phyloP scores from a whole-genome alignment of 2,888 invertebrate species.

The Melanchra persicariae region DNA sequence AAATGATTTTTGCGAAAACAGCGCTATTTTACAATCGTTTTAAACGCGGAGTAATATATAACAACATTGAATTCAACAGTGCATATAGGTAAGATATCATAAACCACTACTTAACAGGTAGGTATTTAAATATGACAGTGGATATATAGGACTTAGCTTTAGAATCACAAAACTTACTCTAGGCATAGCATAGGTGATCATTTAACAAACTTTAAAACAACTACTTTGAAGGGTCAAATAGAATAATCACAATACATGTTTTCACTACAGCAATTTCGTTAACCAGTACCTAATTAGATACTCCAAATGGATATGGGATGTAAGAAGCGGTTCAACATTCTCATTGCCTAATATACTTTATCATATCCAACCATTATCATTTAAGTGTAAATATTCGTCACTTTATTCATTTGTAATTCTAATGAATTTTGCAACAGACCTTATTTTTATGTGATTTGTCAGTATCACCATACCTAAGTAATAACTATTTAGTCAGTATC shows the following conservation, averaged over 20 bases:
- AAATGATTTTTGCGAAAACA: slow-evolving; percentile 50
- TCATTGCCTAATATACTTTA: slow-evolving; percentile 63
- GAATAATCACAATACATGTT: slow-evolving; percentile 68
- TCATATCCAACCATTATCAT: slow-evolving; percentile 68
- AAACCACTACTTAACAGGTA: slow-evolving; percentile 74
- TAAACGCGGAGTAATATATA: slow-evolving; percentile 67
- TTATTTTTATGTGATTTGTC: slow-evolving; percentile 80
- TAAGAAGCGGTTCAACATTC: slow-evolving; percentile 60
- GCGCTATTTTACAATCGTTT: slow-evolving; percentile 59
- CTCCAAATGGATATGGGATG: slow-evolving; percentile 48
- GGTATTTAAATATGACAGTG: slow-evolving; percentile 77
- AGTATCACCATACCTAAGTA: slow-evolving; percentile 84
- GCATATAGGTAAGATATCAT: slow-evolving; percentile 69
- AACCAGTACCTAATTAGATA: slow-evolving; percentile 61
- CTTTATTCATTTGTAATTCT: slow-evolving; percentile 66
- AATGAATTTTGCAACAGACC: slow-evolving; percentile 83
- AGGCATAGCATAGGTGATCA: slow-evolving; percentile 78
- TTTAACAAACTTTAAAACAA: slow-evolving; percentile 79
- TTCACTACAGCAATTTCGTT: slow-evolving; percentile 68
- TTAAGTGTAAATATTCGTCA: slow-evolving; percentile 71
- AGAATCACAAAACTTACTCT: slow-evolving; percentile 84
- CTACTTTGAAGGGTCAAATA: slow-evolving; percentile 81
- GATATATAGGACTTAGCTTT: slow-evolving; percentile 84
- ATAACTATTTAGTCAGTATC: slow-evolving; percentile 82
- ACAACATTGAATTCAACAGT: slow-evolving; percentile 75